Evolutionary conservation across 1,140 invertebrate genomes (phyloP), one percentile per base, ranked within the genome.

Genomic region (Trichomalopsis sarcophagae): DNA sequence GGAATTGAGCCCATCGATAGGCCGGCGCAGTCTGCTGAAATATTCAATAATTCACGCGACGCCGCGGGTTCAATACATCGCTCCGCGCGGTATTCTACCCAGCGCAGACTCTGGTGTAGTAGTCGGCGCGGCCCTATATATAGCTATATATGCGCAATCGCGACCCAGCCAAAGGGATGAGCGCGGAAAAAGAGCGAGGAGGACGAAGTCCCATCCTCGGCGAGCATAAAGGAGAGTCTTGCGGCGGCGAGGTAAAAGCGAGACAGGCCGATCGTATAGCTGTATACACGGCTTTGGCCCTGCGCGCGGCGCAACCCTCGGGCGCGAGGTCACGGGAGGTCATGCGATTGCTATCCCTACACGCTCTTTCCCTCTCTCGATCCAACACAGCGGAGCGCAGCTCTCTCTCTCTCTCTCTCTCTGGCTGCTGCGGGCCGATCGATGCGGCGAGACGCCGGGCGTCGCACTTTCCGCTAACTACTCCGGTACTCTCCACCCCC

Each of bases 391-490:
- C 77, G n/a, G 50, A 85, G 89, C 87, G 73, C n/a, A 9, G 74
- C 23, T 33, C 36, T 77, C 44, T 40, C 75, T 44, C 40, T 23
- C 21, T 76, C 40, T 76, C 74, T 47, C 33, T 47, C 71, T 74
- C 21, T 71, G 73, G 69, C 33, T 11, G 76, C 76, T 84, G 87
- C 87, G 87, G 84, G 89, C 82, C 88, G 92, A 91, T 93, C 92
- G 92, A 93, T 93, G 91, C 90, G 93, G 92, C 93, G 92, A 92
- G 92, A 93, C 92, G 91, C 89, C 90, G 91, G 90, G 91, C 91
- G 90, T 92, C 92, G 91, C 91, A 91, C 91, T 92, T 91, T 90
- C 90, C 90, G 87, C 89, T 87, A 88, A 89, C 90, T 89, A 88
- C 88, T 89, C 76, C 14, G 50, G 36, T 76, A 74, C 85, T 77